Conservation (phyloP, 92 coral and sea anemone species). For the Phenganax subtilis region DNA sequence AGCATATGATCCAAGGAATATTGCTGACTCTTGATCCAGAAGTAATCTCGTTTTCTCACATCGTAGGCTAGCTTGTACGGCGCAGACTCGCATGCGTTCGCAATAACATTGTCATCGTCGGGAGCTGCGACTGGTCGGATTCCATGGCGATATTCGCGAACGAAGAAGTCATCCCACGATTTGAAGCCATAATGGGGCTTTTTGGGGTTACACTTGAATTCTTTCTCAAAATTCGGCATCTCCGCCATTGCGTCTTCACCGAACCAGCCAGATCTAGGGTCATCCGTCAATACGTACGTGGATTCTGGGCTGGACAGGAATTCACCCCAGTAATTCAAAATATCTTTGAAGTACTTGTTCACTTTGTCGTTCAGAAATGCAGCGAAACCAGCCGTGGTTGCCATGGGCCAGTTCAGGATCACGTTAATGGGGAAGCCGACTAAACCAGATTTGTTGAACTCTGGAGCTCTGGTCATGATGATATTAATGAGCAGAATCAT, state of each 20-base stretch:
- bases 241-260: slow-evolving; percentile 55
- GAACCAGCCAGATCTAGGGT: slow-evolving; percentile 55
- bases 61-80: slow-evolving; percentile 42
- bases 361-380: slow-evolving; percentile 62
- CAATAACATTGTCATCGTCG: slow-evolving; percentile 49
- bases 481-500: slow-evolving; percentile 51
- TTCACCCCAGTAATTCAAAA: slow-evolving; percentile 59
- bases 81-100: slow-evolving; percentile 66
- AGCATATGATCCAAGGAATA: slow-evolving; percentile 59
- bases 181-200: slow-evolving; percentile 43
- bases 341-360: slow-evolving; percentile 49
- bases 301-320: slow-evolving; percentile 46
- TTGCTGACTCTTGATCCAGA: slow-evolving; percentile 55
- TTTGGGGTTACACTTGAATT: slow-evolving; percentile 48
- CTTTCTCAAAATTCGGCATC: slow-evolving; percentile 56
- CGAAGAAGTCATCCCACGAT: slow-evolving; percentile 66
- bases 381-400: slow-evolving; percentile 63
- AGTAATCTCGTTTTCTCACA: slow-evolving; percentile 46
- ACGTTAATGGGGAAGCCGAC: slow-evolving; percentile 52
- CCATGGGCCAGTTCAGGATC: slow-evolving; percentile 63
- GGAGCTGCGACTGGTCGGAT: slow-evolving; percentile 58
- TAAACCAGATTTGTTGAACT: slow-evolving; percentile 50
- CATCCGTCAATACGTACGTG: slow-evolving; percentile 40
- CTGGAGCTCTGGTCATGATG: slow-evolving; percentile 56
- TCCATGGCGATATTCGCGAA: slow-evolving; percentile 56